A percentile compares a stretch with the other conserved stretches of the same genome.
Conservation (phyloP, 2,113 vertebrate species). For the Hippolais icterina region DNA sequence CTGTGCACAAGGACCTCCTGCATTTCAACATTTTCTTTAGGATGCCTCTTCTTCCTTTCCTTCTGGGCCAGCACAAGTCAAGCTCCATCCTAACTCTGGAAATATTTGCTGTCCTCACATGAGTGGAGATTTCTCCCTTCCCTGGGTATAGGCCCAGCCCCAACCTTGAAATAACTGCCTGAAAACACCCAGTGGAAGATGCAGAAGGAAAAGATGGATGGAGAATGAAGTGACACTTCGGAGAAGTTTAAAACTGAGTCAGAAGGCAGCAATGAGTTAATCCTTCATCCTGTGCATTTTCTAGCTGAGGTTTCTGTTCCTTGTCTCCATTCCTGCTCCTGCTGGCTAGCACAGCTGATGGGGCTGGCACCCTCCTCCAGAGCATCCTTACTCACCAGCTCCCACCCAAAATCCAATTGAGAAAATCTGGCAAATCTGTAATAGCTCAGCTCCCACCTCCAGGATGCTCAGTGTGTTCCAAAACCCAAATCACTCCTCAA, state of each 20-base stretch:
- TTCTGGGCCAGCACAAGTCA: not conserved
- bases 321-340: not conserved
- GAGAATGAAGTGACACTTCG: not conserved
- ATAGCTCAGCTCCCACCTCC: not conserved
- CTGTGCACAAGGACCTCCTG: not conserved
- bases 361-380: conserved; percentile 10
- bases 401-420: not conserved
- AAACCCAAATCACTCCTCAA: not conserved
- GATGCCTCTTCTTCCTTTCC: not conserved
- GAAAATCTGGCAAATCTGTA: not conserved
- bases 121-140: not conserved
- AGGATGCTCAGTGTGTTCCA: not conserved
- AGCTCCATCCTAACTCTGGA: not conserved
- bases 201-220: not conserved
- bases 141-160: not conserved
- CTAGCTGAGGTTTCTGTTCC: not conserved
- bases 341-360: not conserved
- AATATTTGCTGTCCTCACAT: not conserved
- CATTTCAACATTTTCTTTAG: not conserved
- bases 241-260: not conserved
- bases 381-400: not conserved
- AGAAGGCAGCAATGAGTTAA: not conserved
- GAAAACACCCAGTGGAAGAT: not conserved
- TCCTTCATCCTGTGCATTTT: not conserved
- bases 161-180: not conserved